These are phyloP conservation scores for Notarius lentiginosus DNA, from an alignment of 2,113 vertebrate genomes.

Conservation along the genomic window DNA sequence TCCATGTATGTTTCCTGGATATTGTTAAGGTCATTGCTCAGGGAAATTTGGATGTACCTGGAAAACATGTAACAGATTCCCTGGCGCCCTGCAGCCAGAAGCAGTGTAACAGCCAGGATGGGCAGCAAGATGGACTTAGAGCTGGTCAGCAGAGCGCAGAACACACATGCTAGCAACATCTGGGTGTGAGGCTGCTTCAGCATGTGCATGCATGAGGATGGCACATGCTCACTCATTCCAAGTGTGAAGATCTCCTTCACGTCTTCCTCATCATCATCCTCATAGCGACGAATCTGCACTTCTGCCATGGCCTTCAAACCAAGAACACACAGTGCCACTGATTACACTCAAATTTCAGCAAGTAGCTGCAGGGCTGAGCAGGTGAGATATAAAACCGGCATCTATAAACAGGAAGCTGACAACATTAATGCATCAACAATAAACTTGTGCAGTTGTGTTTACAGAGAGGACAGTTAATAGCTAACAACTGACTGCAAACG, in stretches of 20 bases:
- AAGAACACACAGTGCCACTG: slow-evolving; percentile 13
- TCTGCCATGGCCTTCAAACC: slow-evolving; percentile 61
- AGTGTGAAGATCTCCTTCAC: slow-evolving; percentile 72
- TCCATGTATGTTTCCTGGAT: slow-evolving; percentile 64
- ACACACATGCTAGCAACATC: slow-evolving; percentile 67
- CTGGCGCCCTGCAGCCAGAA: slow-evolving; percentile 69
- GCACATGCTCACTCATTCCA: slow-evolving; percentile 75
- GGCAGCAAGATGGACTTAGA: slow-evolving; percentile 72
- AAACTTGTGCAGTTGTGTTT: background rate
- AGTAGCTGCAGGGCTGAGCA: background rate
- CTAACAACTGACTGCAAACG: background rate
- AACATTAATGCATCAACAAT: background rate
- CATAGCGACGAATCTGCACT: slow-evolving; percentile 70
- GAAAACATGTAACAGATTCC: slow-evolving; percentile 59
- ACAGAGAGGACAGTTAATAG: background rate
- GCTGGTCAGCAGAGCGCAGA: slow-evolving; percentile 69
- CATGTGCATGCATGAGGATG: slow-evolving; percentile 67
- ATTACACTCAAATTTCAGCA: background rate
- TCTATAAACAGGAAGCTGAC: background rate
- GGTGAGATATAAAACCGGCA: background rate
- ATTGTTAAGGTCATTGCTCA: slow-evolving; percentile 63
- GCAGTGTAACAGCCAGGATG: slow-evolving; percentile 66
- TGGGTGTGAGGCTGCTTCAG: slow-evolving; percentile 72
- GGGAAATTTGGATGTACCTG: slow-evolving; percentile 63
- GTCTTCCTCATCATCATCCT: slow-evolving; percentile 56